Evolutionary conservation across 1,140 invertebrate species (phyloP).

Genomic region (Tribolium madens): DNA sequence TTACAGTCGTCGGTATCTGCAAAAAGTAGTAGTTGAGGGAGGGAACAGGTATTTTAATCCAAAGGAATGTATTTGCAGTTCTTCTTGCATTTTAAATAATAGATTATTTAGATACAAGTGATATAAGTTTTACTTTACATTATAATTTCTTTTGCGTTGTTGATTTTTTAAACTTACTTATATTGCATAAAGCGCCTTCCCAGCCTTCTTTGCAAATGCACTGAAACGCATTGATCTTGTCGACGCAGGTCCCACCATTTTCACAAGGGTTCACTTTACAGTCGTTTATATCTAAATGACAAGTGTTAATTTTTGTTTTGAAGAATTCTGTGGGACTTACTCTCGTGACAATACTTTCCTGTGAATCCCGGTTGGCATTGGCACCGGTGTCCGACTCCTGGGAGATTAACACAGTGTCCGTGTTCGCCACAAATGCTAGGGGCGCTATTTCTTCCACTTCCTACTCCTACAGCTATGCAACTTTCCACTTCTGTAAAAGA

Average conservation of each 20-base stretch:
- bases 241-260: slow-evolving; percentile 81
- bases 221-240: slow-evolving; percentile 80
- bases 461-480: slow-evolving; percentile 68
- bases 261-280: slow-evolving; percentile 79
- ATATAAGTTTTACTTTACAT: no score
- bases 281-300: slow-evolving; percentile 74
- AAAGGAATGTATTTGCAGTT: no score
- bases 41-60: no score
- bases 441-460: slow-evolving; percentile 59
- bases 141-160: no score
- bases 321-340: slow-evolving; percentile 66
- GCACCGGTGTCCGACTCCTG: slow-evolving; percentile 75
- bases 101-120: no score
- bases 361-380: slow-evolving; percentile 82
- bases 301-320: slow-evolving; percentile 32
- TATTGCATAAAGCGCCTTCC: slow-evolving; percentile 74
- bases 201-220: slow-evolving; percentile 82
- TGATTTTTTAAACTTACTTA: no score
- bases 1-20: slow-evolving; percentile 86
- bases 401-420: slow-evolving; percentile 78
- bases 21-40: no score
- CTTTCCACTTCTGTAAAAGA: slow-evolving; percentile 65
- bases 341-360: slow-evolving; percentile 81
- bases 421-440: slow-evolving; percentile 79
- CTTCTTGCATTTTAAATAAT: no score